These are phyloP conservation scores for Drosophila lowei DNA, from an alignment of 1,140 invertebrate genomes.

Conservation along the genomic window DNA sequence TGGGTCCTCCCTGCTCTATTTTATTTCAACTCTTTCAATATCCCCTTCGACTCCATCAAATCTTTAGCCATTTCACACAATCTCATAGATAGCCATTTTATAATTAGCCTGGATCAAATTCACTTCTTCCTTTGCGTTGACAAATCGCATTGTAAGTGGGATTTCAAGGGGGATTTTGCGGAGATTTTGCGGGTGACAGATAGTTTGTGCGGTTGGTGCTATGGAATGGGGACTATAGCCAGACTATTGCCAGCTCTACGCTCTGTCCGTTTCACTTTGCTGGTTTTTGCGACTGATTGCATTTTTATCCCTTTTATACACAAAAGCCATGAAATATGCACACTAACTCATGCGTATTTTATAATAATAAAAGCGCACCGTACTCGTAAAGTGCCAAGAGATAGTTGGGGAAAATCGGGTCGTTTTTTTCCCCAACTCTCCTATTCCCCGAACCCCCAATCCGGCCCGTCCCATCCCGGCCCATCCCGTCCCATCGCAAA, in stretches of 20 bases:
- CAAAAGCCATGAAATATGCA: constrained; percentile 81
- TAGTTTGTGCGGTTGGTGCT: not conserved
- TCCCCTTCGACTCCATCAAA: not conserved
- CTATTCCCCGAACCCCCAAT: too few relatives aligned
- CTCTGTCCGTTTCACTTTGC: constrained; percentile 77
- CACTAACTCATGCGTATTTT: constrained; percentile 81
- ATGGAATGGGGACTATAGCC: not conserved
- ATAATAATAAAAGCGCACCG: constrained; percentile 75
- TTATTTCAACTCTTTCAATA: too few relatives aligned
- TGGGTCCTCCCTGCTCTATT: too few relatives aligned
- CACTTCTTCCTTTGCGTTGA: constrained; percentile 1
- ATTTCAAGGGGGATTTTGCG: constrained; percentile 43
- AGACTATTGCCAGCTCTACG: constrained; percentile 1
- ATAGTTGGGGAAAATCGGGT: not conserved
- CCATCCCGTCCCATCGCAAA: not conserved
- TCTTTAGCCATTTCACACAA: constrained; percentile 7
- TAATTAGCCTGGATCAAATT: constrained; percentile 28
- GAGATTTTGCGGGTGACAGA: constrained; percentile 38
- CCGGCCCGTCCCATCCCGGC: too few relatives aligned
- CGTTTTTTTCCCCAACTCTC: not conserved
- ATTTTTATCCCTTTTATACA: constrained; percentile 80
- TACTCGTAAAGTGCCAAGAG: constrained; percentile 37
- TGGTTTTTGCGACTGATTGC: constrained; percentile 80
- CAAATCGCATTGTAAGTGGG: constrained; percentile 37
- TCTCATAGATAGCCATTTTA: constrained; percentile 13